A percentile compares a stretch with the other conserved stretches of the same genome.
Evolutionary conservation across 2,797 vertebrate genomes (phyloP).

Genomic region (Manis pentadactyla): DNA sequence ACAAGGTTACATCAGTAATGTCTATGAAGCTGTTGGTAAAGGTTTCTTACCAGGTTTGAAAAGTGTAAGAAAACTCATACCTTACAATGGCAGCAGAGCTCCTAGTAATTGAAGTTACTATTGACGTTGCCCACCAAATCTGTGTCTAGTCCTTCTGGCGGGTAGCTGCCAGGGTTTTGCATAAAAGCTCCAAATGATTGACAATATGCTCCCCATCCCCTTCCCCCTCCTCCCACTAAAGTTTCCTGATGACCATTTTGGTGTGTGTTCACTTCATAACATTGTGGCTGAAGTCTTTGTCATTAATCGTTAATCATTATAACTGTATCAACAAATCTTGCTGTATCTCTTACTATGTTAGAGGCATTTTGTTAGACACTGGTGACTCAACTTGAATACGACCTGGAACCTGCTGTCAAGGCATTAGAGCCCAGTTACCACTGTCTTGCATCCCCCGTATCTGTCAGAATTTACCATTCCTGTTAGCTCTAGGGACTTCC

Average conservation of each 20-base stretch:
- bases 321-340: not conserved
- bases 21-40: not conserved
- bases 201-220: not conserved
- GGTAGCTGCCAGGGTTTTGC: not conserved
- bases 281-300: not conserved
- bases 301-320: not conserved
- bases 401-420: not conserved
- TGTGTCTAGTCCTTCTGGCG: not conserved
- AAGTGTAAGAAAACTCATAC: not conserved
- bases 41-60: not conserved
- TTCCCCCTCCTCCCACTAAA: not conserved
- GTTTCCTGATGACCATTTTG: not conserved
- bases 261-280: not conserved
- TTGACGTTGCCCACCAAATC: not conserved
- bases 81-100: not conserved
- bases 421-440: not conserved
- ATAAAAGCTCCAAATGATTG: not conserved
- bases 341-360: not conserved
- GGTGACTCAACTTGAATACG: not conserved
- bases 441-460: not conserved
- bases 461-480: not conserved
- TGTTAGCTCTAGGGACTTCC: not conserved
- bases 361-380: not conserved
- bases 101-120: not conserved
- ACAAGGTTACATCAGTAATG: not conserved